A percentile compares a stretch with the other conserved stretches of the same genome.
phyloP scores from a whole-genome alignment of 2,113 vertebrate genomes.

The Elaphurus davidianus region DNA sequence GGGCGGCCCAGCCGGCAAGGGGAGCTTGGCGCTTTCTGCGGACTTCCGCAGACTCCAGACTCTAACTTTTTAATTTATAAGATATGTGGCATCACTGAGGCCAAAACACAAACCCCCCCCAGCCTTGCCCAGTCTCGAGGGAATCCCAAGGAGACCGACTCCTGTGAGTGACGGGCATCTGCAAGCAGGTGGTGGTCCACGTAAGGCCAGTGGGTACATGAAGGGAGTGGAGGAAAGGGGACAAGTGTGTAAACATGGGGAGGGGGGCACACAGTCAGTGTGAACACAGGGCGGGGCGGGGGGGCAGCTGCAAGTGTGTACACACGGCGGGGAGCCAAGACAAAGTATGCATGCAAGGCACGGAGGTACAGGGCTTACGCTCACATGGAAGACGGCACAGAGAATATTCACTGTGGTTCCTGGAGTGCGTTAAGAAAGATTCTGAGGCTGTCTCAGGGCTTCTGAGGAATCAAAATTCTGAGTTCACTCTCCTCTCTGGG shows the following conservation, averaged over 20 bases:
- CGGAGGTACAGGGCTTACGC: too few relatives aligned
- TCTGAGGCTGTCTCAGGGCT: not conserved
- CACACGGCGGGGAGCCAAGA: not conserved
- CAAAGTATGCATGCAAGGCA: not conserved
- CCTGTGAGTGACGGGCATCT: not conserved
- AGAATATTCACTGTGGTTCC: not conserved
- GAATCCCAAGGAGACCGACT: not conserved
- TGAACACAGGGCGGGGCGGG: not conserved
- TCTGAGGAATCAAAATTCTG: not conserved
- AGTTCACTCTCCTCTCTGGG: not conserved
- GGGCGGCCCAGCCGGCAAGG: not conserved
- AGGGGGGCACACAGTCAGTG: not conserved
- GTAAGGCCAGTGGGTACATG: not conserved
- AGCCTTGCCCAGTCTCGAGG: not conserved
- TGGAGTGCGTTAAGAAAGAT: not conserved
- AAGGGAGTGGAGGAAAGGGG: too few relatives aligned
- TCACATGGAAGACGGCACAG: not conserved
- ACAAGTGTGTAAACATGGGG: not conserved
- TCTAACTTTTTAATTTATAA: not conserved
- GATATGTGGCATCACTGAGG: not conserved
- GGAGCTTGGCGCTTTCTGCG: not conserved
- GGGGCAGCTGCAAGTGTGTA: not conserved
- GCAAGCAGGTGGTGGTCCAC: accelerated
- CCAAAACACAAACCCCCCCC: too few relatives aligned
- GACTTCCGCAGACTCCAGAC: not conserved